These are phyloP conservation scores for Proterorhinus semilunaris DNA, from an alignment of 2,113 vertebrate species.

Conservation along the genomic window DNA sequence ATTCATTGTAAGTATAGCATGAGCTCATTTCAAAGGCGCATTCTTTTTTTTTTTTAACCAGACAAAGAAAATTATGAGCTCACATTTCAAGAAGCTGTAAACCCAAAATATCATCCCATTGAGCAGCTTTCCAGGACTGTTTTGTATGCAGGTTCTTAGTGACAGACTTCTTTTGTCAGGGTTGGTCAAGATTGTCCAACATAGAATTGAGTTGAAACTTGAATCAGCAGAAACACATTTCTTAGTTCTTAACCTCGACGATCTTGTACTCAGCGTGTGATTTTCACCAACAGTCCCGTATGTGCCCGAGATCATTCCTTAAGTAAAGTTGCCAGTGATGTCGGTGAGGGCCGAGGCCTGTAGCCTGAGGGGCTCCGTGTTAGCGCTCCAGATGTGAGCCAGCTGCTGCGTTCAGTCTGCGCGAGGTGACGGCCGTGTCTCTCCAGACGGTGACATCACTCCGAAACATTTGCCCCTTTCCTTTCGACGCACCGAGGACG, in stretches of 20 bases:
- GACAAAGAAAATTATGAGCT: conserved; percentile 70
- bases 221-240: too few species aligned
- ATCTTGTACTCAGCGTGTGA: too few species aligned
- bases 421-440: conserved; percentile 63
- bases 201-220: conserved; percentile 16
- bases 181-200: conserved; percentile 12
- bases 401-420: conserved; percentile 68
- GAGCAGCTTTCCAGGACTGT: conserved; percentile 12
- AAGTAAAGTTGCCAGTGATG: too few species aligned
- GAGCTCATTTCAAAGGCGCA: conserved; percentile 66
- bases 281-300: too few species aligned
- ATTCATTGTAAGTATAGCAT: conserved; percentile 74
- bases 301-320: too few species aligned
- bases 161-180: conserved; percentile 5
- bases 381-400: conserved; percentile 57
- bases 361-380: neutral
- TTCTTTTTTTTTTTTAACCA: conserved; percentile 34
- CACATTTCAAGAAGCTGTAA: conserved; percentile 55
- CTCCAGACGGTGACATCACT: conserved; percentile 69
- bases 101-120: conserved; percentile 49
- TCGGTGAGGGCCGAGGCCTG: too few species aligned
- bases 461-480: conserved; percentile 30
- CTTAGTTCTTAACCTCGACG: too few species aligned
- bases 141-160: conserved; percentile 15
- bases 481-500: conserved; percentile 49